Evolutionary conservation across 2,888 invertebrate genomes (phyloP).

Genomic region (Ennomos fuscantarius): DNA sequence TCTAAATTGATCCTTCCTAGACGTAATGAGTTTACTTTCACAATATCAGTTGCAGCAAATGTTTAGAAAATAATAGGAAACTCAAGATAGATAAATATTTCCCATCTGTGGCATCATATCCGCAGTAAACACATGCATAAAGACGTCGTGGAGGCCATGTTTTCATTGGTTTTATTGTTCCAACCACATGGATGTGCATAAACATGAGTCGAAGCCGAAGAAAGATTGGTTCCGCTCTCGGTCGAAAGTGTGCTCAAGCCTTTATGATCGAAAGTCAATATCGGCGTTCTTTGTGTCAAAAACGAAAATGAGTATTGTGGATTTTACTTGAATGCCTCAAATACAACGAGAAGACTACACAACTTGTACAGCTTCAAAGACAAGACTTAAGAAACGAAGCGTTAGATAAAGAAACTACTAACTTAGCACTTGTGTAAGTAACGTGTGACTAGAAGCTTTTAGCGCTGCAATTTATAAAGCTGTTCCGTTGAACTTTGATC

Average conservation of each 20-base stretch:
- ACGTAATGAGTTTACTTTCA: constrained; percentile 32
- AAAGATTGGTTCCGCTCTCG: constrained; percentile 55
- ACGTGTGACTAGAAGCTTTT: constrained; percentile 17
- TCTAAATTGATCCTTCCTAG: constrained; percentile 14
- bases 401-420: constrained; percentile 7
- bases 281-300: constrained; percentile 16
- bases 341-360: too few relatives aligned
- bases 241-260: constrained; percentile 21
- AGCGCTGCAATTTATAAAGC: constrained; percentile 29
- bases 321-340: background rate
- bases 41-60: constrained; percentile 8
- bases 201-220: constrained; percentile 37
- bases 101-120: constrained; percentile 50
- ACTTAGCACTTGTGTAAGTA: constrained; percentile 8
- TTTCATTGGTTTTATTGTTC: constrained; percentile 54
- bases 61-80: constrained; percentile 34
- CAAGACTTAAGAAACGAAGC: too few relatives aligned
- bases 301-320: constrained; percentile 15
- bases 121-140: constrained; percentile 51
- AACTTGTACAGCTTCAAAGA: too few relatives aligned
- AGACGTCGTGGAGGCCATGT: constrained; percentile 50
- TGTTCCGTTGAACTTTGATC: constrained; percentile 41
- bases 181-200: constrained; percentile 27
- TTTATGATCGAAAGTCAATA: constrained; percentile 23
- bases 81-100: constrained; percentile 38